Conservation (phyloP, 2,113 vertebrate genomes). For the Chamaetylas fuelleborni region DNA sequence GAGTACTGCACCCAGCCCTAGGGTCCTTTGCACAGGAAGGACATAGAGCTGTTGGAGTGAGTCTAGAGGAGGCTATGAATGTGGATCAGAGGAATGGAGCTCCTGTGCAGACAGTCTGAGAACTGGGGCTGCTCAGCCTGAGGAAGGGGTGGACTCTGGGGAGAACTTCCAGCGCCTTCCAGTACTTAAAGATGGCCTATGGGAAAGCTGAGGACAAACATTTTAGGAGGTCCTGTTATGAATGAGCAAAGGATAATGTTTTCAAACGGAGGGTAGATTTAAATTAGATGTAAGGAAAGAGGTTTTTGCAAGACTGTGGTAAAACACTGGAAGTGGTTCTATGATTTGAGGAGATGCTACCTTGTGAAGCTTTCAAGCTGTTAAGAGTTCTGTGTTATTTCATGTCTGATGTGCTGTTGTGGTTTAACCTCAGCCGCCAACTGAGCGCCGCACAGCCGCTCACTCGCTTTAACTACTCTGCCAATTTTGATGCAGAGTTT, state of each 20-base stretch:
- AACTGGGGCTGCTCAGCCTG: neutral
- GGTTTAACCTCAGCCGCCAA: neutral
- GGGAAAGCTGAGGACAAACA: neutral
- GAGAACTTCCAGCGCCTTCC: neutral
- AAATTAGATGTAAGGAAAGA: neutral
- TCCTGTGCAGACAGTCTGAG: neutral
- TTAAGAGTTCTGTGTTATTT: neutral
- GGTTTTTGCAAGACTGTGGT: neutral
- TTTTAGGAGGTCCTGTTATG: neutral
- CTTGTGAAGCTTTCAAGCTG: neutral
- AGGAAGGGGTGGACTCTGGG: neutral
- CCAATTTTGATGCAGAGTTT: neutral
- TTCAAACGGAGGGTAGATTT: neutral
- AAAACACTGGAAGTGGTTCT: neutral
- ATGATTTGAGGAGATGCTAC: neutral
- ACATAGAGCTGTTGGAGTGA: neutral
- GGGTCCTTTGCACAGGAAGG: neutral
- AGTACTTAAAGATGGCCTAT: neutral
- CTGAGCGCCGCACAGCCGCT: fast-evolving
- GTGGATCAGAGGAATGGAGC: neutral
- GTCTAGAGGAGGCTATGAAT: neutral
- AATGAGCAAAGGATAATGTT: neutral
- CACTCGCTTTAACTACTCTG: neutral
- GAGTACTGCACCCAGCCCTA: neutral
- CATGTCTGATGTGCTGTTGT: neutral